Evolutionary conservation across 1,140 invertebrate genomes (phyloP), one percentile per base, ranked within the genome.

Genomic region (Dreissena rostriformis): DNA sequence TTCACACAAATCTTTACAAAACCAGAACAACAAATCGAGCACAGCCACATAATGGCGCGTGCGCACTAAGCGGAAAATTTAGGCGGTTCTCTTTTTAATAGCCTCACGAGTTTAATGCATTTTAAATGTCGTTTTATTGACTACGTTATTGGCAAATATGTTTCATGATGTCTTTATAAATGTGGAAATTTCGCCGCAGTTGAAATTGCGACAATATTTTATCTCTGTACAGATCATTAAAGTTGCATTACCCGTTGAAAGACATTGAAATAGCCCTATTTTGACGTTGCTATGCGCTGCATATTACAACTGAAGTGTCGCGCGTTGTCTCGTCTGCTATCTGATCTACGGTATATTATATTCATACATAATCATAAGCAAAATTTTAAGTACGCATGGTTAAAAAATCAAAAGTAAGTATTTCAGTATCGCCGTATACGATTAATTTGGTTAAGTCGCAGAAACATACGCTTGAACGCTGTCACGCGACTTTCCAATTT

Each of bases 81-180:
- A 57, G 77, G 67, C 28, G 26, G 17, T 55, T 49, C 17, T 22
- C 28, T 11, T 19, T 15, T 70, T 52, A 57, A n/a, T 66, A 12
- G 15, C 22, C 52, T 79, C 51, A 68, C 24, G 28, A 12, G 49
- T 26, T 61, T 79, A 79, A 79, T 79, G 77, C 57, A 11, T 79
- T 79, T 79, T 79, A 71, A 79, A 79, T 79, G 77, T 19, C 49
- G 22, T 79, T 79, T 79, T 79, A 79, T 79, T 70, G 24, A 79
- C 39, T 79, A 26, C 28, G 63, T 29, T 53, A 79, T 79, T 79
- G 29, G 14, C 26, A 28, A 53, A 52, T 68, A 19, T 22, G 28
- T 53, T 67, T 71, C 52, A 71, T 53, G 77, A 79, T 79, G 65
- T 78, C 76, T 78, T 78, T 67, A 78, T 68, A 78, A 78, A 78